A percentile compares a stretch with the other conserved stretches of the same genome.
phyloP scores from a whole-genome alignment of 2,113 vertebrate species.

The Thermophis baileyi region DNA sequence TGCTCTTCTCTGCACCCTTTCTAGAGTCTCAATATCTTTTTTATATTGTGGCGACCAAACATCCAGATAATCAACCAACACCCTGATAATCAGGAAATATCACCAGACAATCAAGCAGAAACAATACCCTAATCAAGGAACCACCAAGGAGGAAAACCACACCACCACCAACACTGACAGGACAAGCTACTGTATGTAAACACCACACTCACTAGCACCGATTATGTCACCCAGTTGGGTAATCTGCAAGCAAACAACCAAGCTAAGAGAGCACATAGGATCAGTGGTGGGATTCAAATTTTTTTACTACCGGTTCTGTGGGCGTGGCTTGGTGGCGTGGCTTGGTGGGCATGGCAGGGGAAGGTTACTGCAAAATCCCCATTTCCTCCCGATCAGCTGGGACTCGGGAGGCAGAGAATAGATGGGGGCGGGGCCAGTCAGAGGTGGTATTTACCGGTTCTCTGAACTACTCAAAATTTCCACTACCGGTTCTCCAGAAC shows the following conservation, averaged over 20 bases:
- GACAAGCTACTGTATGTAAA: background rate
- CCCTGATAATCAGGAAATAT: background rate
- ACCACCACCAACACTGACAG: background rate
- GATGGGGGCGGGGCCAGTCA: too few relatives aligned
- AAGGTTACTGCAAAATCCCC: too few relatives aligned
- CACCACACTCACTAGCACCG: background rate
- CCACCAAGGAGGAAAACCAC: background rate
- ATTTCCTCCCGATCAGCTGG: too few relatives aligned
- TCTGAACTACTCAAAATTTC: too few relatives aligned
- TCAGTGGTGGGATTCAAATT: too few relatives aligned
- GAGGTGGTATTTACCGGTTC: too few relatives aligned
- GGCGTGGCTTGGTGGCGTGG: too few relatives aligned
- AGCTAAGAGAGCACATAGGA: background rate
- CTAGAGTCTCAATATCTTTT: background rate
- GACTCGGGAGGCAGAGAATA: too few relatives aligned
- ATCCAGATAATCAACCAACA: background rate
- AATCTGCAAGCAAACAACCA: background rate
- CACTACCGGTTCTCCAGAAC: too few relatives aligned
- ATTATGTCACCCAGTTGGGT: background rate
- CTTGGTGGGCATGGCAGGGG: too few relatives aligned
- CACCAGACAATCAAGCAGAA: background rate
- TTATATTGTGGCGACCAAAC: background rate
- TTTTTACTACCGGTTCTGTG: too few relatives aligned
- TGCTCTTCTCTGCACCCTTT: background rate
- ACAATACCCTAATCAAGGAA: background rate